Evolutionary conservation across 2,888 invertebrate genomes (phyloP).

Genomic region (Nymphalis polychloros): DNA sequence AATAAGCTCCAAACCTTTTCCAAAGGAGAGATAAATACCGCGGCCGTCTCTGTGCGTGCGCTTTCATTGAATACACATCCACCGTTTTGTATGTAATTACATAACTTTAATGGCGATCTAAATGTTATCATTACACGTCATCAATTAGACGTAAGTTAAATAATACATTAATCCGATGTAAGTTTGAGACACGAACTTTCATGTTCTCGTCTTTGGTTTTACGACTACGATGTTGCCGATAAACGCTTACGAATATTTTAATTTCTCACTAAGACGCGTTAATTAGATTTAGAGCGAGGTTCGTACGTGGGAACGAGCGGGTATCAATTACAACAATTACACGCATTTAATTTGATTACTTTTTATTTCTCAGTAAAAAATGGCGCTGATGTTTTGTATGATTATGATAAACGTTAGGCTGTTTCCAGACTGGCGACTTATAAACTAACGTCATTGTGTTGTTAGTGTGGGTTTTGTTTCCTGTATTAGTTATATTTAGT

Average conservation of each 20-base stretch:
- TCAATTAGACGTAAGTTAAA: background rate
- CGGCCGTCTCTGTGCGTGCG: too few species aligned
- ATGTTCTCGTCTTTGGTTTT: conserved; percentile 10
- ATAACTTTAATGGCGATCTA: too few species aligned
- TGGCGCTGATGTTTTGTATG: conserved; percentile 16
- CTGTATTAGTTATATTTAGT: too few species aligned
- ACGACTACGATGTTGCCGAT: conserved; percentile 24
- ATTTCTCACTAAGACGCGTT: conserved; percentile 23
- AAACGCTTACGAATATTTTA: conserved; percentile 20
- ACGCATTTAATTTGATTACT: conserved; percentile 29
- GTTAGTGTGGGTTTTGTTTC: too few species aligned
- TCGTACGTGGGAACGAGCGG: conserved; percentile 20
- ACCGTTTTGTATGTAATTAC: too few species aligned
- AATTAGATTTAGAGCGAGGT: conserved; percentile 18
- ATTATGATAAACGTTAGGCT: background rate
- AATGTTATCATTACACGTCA: too few species aligned
- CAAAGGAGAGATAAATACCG: too few species aligned
- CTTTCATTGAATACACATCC: too few species aligned
- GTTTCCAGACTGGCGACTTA: background rate
- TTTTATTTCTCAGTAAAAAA: conserved; percentile 8
- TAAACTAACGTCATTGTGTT: background rate
- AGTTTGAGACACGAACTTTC: background rate
- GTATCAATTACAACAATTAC: conserved; percentile 29
- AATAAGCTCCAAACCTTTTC: too few species aligned
- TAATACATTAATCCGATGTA: background rate